Conservation (phyloP, 2,797 vertebrate species). For the Crax fasciolata region DNA sequence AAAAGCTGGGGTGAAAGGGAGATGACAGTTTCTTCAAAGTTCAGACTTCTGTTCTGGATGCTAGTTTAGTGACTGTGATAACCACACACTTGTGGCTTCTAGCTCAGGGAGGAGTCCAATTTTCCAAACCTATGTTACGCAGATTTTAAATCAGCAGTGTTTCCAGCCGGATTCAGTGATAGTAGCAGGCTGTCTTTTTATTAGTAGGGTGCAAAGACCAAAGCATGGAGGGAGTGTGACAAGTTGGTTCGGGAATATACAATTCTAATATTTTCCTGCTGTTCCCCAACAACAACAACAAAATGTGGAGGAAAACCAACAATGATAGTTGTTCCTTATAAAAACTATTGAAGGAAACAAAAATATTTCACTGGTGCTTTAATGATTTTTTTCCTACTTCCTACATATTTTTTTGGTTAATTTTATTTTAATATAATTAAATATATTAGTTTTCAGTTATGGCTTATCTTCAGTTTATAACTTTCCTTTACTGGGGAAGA, state of each 20-base stretch:
- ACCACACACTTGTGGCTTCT: not conserved
- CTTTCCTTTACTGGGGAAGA: not conserved
- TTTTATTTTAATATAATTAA: not conserved
- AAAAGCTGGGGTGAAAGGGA: not conserved
- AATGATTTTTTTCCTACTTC: fast-evolving
- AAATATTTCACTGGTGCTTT: not conserved
- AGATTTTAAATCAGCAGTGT: not conserved
- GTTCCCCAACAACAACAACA: not conserved
- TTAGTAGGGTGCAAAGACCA: not conserved
- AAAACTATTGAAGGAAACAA: not conserved
- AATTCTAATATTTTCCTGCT: not conserved
- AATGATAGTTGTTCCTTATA: not conserved
- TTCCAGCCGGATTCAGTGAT: not conserved
- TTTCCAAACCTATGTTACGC: not conserved
- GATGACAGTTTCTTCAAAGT: not conserved
- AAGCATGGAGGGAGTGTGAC: fast-evolving
- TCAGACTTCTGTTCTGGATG: not conserved
- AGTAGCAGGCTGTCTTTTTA: not conserved
- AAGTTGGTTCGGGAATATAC: not conserved
- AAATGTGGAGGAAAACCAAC: not conserved
- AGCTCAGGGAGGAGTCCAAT: not conserved
- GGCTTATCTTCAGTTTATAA: not conserved
- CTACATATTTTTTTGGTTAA: not conserved
- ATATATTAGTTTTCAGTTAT: not conserved
- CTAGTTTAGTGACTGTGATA: not conserved